Percentiles rank a stretch among this genome's conserved stretches.
These are phyloP conservation scores for Anguilla anguilla DNA, from an alignment of 2,797 vertebrate species.

Conservation along the genomic window DNA sequence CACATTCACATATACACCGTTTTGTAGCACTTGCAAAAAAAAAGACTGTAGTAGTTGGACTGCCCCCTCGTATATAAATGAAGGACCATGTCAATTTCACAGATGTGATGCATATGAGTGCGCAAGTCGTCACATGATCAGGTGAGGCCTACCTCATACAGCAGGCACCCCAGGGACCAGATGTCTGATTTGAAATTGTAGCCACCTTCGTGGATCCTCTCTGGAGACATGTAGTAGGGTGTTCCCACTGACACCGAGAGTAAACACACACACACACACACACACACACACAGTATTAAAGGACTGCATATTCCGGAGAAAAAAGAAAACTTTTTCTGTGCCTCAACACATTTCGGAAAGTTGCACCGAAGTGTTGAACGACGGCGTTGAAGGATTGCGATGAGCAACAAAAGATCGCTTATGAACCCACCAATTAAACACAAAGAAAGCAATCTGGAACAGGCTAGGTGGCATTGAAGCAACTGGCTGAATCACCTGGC, in stretches of 20 bases:
- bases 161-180: slow-evolving; percentile 94
- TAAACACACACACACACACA: slow-evolving; percentile 1
- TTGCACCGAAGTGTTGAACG: neutral
- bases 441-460: neutral
- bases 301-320: neutral
- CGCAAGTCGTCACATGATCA: neutral
- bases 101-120: neutral
- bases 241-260: slow-evolving; percentile 84
- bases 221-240: slow-evolving; percentile 88
- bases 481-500: too few species aligned
- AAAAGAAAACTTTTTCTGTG: neutral
- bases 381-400: neutral
- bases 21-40: neutral
- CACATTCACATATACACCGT: too few species aligned
- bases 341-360: neutral
- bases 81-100: neutral
- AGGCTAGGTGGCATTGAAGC: neutral
- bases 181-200: slow-evolving; percentile 89
- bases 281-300: neutral
- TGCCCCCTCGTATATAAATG: too few species aligned
- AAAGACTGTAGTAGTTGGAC: too few species aligned
- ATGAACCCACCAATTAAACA: neutral
- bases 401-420: neutral
- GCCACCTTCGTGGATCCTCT: slow-evolving; percentile 84
- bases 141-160: slow-evolving; percentile 65